Evolutionary conservation across 2,797 vertebrate species (phyloP), one percentile per base, ranked within the genome.

Genomic region (Lateolabrax maculatus): DNA sequence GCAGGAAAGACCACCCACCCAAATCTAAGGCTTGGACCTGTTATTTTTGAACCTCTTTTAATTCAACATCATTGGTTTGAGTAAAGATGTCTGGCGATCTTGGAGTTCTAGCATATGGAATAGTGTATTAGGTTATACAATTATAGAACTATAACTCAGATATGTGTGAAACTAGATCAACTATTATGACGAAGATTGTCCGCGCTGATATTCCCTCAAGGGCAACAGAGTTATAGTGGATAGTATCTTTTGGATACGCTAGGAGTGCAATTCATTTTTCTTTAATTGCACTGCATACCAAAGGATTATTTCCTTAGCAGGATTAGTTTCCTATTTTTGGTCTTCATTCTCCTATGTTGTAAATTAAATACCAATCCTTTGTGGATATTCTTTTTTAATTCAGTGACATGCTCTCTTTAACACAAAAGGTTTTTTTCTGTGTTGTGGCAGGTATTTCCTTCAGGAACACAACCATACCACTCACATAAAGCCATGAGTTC

Each of bases 1-100:
- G 92, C 53, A 5, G 78, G 4, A 57, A 75, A 72, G 91, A 93
- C 91, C 91, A 94, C 92, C 92, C 90, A 93, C 83, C 74, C 71
- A 70, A 89, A 80, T 75, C 58, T 44, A 79, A 79, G 64, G 84
- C 87, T 41, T 13, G 15, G 77, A 79, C 70, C 44, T 90, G 84
- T 86, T 94, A 76, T 80, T 90, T 71, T 85, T 89, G 23, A 90
- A 81, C 79, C 77, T 70, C 71, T 56, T 66, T 75, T 81, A 81
- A 84, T 89, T 82, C 46, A 52, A 66, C 71, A 27, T 82, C 77
- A 71, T 46, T 66, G 71, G 51, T 82, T 84, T 80, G 56, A 83
- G 55, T 63, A 53, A 86, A 86, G 49, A 66, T 52, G 48, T 68
- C 68, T 77, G 70, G 71, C 43, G 3, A 67, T 39, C 44, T 39